phyloP scores from a whole-genome alignment of 2,797 vertebrate genomes.

The Anas bahamensis region DNA sequence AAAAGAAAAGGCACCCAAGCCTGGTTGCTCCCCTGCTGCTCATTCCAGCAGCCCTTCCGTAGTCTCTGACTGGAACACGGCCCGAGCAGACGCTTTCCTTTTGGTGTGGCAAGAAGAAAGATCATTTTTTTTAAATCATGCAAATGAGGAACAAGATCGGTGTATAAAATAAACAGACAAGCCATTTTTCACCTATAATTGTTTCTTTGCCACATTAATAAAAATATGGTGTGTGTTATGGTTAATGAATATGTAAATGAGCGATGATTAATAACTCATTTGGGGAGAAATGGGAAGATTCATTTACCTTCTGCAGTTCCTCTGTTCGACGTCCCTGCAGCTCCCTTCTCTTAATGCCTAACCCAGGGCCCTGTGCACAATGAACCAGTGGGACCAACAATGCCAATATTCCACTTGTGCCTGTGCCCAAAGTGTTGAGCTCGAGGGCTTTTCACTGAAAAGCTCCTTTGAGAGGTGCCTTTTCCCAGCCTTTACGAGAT shows the following conservation, averaged over 20 bases:
- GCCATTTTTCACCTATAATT: slow-evolving; percentile 56
- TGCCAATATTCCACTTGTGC: background rate
- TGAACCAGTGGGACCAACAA: background rate
- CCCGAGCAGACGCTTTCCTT: background rate
- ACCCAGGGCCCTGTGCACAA: background rate
- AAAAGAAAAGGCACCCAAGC: too few relatives aligned
- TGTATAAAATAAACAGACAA: slow-evolving; percentile 15
- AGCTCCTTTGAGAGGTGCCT: background rate
- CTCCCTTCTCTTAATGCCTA: background rate
- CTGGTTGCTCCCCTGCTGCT: background rate
- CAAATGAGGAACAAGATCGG: slow-evolving; percentile 21
- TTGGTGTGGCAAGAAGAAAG: background rate
- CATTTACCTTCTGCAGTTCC: background rate
- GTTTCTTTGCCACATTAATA: slow-evolving; percentile 52
- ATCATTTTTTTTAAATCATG: slow-evolving; percentile 8
- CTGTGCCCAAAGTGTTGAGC: background rate
- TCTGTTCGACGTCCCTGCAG: background rate
- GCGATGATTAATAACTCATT: slow-evolving; percentile 47
- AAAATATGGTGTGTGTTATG: slow-evolving; percentile 12
- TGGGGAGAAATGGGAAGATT: slow-evolving; percentile 27
- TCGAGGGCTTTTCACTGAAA: background rate
- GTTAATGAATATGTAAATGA: slow-evolving; percentile 63
- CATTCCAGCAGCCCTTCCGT: background rate
- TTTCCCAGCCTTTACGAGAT: background rate
- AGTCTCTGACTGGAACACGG: background rate